phyloP scores from a whole-genome alignment of 2,888 invertebrate genomes.

The Yponomeuta plumbellus region DNA sequence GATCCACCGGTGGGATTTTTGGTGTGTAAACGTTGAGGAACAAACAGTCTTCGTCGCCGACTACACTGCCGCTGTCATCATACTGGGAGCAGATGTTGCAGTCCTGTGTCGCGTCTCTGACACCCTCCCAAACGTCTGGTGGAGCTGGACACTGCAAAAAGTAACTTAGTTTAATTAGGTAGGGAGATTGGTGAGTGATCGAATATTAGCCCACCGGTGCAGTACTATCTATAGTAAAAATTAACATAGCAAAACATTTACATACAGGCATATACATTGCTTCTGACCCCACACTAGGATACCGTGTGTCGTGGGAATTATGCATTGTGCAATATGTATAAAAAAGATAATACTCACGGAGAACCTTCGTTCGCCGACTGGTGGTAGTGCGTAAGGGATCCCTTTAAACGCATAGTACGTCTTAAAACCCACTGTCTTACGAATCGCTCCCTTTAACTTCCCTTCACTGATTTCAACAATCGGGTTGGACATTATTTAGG shows the following conservation, averaged over 20 bases:
- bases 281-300: no score
- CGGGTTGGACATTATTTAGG: slow-evolving; percentile 34
- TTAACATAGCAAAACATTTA: no score
- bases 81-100: slow-evolving; percentile 80
- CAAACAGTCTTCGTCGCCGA: slow-evolving; percentile 80
- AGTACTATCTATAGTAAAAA: no score
- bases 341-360: slow-evolving; percentile 38
- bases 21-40: slow-evolving; percentile 83
- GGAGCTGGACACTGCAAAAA: slow-evolving; percentile 55
- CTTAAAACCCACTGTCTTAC: slow-evolving; percentile 47
- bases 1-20: slow-evolving; percentile 38
- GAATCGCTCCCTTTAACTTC: slow-evolving; percentile 58
- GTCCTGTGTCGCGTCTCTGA: slow-evolving; percentile 79
- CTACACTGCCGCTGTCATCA: slow-evolving; percentile 65
- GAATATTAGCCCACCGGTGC: background rate
- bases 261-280: no score
- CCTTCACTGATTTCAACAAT: slow-evolving; percentile 60
- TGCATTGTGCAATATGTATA: background rate
- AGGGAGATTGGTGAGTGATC: slow-evolving; percentile 5
- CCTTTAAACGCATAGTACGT: slow-evolving; percentile 67
- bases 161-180: slow-evolving; percentile 13
- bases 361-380: slow-evolving; percentile 59
- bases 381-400: slow-evolving; percentile 76
- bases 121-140: slow-evolving; percentile 73
- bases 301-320: no score